Conservation (phyloP, 2,113 vertebrate genomes). For the Ciconia maguari region DNA sequence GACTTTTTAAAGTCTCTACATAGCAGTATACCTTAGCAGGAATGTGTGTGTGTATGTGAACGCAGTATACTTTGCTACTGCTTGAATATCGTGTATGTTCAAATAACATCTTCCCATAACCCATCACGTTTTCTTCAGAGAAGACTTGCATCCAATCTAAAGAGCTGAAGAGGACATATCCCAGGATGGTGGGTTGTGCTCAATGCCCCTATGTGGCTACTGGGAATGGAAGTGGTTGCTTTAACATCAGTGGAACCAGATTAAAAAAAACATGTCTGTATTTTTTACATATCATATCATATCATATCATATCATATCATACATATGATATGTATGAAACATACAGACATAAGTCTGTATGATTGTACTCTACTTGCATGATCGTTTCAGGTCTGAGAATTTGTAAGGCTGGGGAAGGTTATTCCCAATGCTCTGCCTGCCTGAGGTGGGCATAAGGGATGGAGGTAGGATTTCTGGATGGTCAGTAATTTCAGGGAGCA, state of each 20-base stretch:
- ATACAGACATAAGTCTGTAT: background rate
- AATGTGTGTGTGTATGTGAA: background rate
- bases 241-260: background rate
- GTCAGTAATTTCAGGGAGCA: background rate
- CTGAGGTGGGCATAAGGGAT: background rate
- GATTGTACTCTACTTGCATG: background rate
- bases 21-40: background rate
- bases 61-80: background rate
- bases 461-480: background rate
- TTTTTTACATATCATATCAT: no score
- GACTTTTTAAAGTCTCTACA: background rate
- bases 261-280: background rate
- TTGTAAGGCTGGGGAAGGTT: background rate
- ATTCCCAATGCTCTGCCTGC: background rate
- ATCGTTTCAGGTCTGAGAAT: background rate
- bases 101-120: background rate
- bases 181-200: background rate
- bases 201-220: background rate
- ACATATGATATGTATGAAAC: no score
- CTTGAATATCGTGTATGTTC: background rate
- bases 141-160: background rate
- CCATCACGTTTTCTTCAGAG: background rate
- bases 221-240: background rate
- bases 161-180: background rate
- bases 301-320: no score